Evolutionary conservation across 2,113 vertebrate species (phyloP), one percentile per base, ranked within the genome.

Genomic region (Malaclemys terrapin): DNA sequence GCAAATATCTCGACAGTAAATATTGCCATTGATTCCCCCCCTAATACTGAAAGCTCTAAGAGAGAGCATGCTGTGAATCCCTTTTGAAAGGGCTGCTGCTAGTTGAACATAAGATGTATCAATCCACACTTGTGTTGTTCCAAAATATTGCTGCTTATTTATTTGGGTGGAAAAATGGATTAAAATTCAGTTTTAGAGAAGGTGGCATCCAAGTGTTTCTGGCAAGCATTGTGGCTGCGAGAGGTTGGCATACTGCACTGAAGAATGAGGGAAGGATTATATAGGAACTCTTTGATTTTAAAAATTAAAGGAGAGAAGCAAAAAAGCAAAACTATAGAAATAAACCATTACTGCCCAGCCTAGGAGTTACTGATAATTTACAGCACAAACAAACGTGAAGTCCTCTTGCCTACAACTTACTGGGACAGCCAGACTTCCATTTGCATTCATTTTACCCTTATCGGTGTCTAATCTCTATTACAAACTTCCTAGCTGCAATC

Each of bases 131-230:
- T 69, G 31, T n/a, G 31, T 4, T 8, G 31, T 69, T 35, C 31
- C 62, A 69, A 81, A 0, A 24, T 79, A 47, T 1, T n/a, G 4
- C 62, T n/a, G 4, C 6, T 82, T 2, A 1, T 85, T 80, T 76
- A 76, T 54, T 11, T 62, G 88, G 38, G 42, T 22, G 6, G 75
- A 52, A 87, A 50, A 50, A 42, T 16, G 24, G 47, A 4, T 54
- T 69, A 69, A 69, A 38, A 53, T 20, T 59, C 62, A 14, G 0
- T 90, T 93, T n/a, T 79, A 49, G 52, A 50, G 79, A 7, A 11
- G 20, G 29, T 47, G 79, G 87, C 19, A 4, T 0, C 0, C 1
- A 1, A 3, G 38, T 78, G 7, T 80, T 29, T 47, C 62, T 45
- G 10, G n/a, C 27, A 82, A 52, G 22, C 16, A n/a, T 27, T 49